Conservation (phyloP, 35 echinoderm and acorn worm genomes). For the Eucidaris tribuloides region DNA sequence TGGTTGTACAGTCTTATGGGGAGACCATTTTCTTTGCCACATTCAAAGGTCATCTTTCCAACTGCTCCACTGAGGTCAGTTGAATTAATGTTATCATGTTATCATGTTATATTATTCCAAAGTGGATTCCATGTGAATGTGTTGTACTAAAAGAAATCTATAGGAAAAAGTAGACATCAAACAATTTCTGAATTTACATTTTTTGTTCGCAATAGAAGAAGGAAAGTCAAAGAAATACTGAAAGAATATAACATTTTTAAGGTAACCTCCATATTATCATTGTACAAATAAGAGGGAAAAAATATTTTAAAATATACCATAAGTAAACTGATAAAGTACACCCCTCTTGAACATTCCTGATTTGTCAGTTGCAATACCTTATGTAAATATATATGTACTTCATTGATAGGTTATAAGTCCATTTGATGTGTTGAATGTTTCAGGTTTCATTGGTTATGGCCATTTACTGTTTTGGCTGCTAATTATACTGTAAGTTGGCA, state of each 20-base stretch:
- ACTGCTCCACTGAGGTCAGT: slow-evolving; percentile 55
- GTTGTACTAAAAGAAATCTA: not conserved
- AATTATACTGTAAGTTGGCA: too few species aligned
- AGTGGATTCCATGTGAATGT: not conserved
- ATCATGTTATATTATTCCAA: not conserved
- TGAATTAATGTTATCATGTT: not conserved
- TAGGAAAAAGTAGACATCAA: not conserved
- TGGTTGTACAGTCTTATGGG: slow-evolving; percentile 45
- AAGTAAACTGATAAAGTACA: not conserved
- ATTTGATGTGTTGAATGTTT: too few species aligned
- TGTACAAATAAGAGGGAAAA: not conserved
- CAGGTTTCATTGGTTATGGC: too few species aligned
- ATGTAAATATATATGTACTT: not conserved
- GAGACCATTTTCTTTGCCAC: slow-evolving; percentile 24
- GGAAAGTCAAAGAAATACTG: not conserved
- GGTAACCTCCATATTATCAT: not conserved
- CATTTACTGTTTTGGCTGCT: too few species aligned
- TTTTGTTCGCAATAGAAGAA: not conserved
- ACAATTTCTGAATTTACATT: not conserved
- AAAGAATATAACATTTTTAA: not conserved
- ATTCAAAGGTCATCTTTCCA: slow-evolving; percentile 57
- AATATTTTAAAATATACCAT: not conserved
- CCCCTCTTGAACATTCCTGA: not conserved
- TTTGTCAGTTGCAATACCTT: not conserved
- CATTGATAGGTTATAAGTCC: too few species aligned